Evolutionary conservation across 2,888 invertebrate genomes (phyloP), one percentile per base, ranked within the genome.

Genomic region (Drosophila fungiperda): DNA sequence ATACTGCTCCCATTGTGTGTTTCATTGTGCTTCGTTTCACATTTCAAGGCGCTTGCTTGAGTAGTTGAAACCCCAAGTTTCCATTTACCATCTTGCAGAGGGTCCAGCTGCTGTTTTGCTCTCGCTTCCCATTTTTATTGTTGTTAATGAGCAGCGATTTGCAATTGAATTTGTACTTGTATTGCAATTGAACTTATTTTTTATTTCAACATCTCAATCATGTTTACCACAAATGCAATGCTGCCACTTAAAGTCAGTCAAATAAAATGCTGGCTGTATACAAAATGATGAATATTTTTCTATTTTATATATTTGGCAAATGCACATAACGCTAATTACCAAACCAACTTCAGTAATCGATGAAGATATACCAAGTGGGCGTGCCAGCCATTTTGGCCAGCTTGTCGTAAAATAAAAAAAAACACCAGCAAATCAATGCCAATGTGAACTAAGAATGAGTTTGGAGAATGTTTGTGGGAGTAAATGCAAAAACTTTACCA

Each of bases 221-320:
- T 53, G 58, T 38, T 76, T 63, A 80, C 63, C 65, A 68, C 64
- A 60, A 60, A 68, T 29, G 65, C 68, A 66, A 68, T 60, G 65
- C 36, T 42, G 49, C 48, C 65, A 80, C 77, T 80, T 50, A 29
- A 72, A 71, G 63, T 65, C 78, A 12, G 15, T n/a, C 17, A 29
- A 48, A 48, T 12, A 23, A 23, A 15, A 20, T 36, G 35, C 29
- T 40, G 40, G 9, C n/a, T 40, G 40, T n/a, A 9, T 11, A 32
- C 15, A 49, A 50, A 67, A 59, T 68, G 68, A 59, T 52, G 79
- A 89, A 90, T 87, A 81, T 90, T 90, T 89, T 81, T 90, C 76
- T 87, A 90, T 90, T 89, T 89, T 90, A 81, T 81, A 81, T 81
- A 83, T 89, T 76, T 75, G 79, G 68, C 69, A 73, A 87, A 76